Conservation (phyloP, 2,888 invertebrate genomes). For the Monopis laevigella region DNA sequence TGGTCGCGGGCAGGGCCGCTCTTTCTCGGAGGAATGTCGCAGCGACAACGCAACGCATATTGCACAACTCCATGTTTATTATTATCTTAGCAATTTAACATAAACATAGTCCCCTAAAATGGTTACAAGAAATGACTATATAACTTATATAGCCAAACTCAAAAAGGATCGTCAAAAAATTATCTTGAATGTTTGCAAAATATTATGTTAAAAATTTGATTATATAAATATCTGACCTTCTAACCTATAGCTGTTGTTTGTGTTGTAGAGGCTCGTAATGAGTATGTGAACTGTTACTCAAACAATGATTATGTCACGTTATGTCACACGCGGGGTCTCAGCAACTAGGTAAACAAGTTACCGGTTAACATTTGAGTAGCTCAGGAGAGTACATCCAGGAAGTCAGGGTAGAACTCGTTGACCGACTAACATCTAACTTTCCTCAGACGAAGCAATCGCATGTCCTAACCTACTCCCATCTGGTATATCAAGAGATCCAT, state of each 20-base stretch:
- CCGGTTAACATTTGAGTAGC: conserved; percentile 43
- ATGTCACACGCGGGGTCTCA: conserved; percentile 24
- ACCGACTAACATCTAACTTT: neutral
- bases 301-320: conserved; percentile 36
- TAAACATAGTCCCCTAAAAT: too few relatives aligned
- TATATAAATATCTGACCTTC: too few relatives aligned
- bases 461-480: conserved; percentile 3
- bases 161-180: too few relatives aligned
- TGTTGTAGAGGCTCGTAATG: too few relatives aligned
- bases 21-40: conserved; percentile 45
- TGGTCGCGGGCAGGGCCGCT: conserved; percentile 41
- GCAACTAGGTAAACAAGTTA: conserved; percentile 17
- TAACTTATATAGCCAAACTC: too few relatives aligned
- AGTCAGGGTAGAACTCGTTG: conserved; percentile 15
- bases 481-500: neutral
- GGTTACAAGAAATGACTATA: too few relatives aligned
- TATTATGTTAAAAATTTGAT: too few relatives aligned
- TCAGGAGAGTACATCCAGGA: conserved; percentile 20
- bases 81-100: too few relatives aligned
- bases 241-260: too few relatives aligned
- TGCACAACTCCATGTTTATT: too few relatives aligned
- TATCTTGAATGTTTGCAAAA: too few relatives aligned
- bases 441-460: neutral
- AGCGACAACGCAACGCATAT: conserved; percentile 26
- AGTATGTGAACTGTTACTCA: too few relatives aligned